Conservation (phyloP, 2,113 vertebrate genomes). For the Choloepus hoffmanni region DNA sequence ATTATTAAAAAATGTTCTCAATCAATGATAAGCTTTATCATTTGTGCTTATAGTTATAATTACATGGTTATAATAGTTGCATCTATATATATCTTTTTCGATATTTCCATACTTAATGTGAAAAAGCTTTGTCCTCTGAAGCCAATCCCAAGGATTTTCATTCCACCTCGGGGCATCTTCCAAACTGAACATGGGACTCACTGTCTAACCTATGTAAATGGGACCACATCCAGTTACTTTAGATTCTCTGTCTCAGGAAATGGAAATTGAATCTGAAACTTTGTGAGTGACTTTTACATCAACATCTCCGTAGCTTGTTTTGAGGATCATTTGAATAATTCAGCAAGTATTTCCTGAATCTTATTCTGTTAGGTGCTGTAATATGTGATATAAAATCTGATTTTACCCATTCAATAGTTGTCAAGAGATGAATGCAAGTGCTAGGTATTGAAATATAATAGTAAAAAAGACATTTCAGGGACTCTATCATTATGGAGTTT, state of each 20-base stretch:
- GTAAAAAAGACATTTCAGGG: too few relatives aligned
- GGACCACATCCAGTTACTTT: not conserved
- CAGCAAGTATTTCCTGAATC: not conserved
- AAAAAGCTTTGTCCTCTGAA: not conserved
- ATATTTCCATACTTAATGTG: not conserved
- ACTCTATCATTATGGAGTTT: not conserved
- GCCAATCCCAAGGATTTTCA: fast-evolving
- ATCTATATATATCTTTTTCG: not conserved
- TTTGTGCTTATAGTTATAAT: not conserved
- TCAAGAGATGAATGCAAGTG: not conserved
- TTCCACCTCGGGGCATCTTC: not conserved
- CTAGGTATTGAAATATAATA: not conserved
- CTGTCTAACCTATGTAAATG: not conserved
- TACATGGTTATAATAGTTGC: too few relatives aligned
- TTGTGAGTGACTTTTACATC: not conserved
- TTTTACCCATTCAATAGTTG: not conserved
- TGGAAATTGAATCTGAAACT: not conserved
- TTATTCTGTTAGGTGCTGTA: not conserved
- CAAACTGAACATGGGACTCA: not conserved
- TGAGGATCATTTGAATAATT: not conserved
- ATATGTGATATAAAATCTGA: not conserved
- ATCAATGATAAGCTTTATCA: not conserved
- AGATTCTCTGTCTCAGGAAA: not conserved
- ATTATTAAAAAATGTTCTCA: not conserved
- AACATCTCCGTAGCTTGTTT: not conserved